phyloP scores from a whole-genome alignment of 2,113 vertebrate species.

The Morone chrysops region DNA sequence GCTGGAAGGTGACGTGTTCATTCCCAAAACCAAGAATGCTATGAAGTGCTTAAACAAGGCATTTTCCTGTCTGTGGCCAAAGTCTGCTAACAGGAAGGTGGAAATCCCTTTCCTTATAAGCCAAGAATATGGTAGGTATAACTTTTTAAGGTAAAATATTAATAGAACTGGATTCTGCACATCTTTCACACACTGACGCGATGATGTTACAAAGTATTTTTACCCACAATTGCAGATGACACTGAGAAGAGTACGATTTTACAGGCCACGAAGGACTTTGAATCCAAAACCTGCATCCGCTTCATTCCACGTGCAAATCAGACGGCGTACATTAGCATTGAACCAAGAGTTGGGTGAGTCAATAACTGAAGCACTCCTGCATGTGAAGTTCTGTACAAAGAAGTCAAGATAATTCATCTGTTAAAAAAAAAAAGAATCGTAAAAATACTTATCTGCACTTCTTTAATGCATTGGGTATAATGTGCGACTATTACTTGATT shows the following conservation, averaged over 20 bases:
- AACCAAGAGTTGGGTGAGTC: slow-evolving; percentile 68
- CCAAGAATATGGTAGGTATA: slow-evolving; percentile 47
- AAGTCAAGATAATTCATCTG: not conserved
- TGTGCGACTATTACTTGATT: not conserved
- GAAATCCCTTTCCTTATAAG: slow-evolving; percentile 51
- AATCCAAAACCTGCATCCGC: slow-evolving; percentile 67
- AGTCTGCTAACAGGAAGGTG: slow-evolving; percentile 58
- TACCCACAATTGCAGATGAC: slow-evolving; percentile 14
- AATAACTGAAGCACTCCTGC: not conserved
- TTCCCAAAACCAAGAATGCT: slow-evolving; percentile 63
- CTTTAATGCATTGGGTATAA: not conserved
- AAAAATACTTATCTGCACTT: not conserved
- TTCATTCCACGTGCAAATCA: slow-evolving; percentile 22
- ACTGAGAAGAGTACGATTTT: slow-evolving; percentile 5
- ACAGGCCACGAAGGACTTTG: slow-evolving; percentile 35
- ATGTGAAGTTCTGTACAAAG: not conserved
- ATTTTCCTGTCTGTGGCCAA: slow-evolving; percentile 65
- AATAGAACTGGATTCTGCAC: not conserved
- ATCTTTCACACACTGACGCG: not conserved
- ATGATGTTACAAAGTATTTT: not conserved
- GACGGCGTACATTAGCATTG: slow-evolving; percentile 52
- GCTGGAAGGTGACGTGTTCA: slow-evolving; percentile 58
- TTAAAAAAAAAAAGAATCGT: not conserved
- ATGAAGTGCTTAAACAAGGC: slow-evolving; percentile 21
- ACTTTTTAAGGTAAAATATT: not conserved